phyloP scores from a whole-genome alignment of 2,113 vertebrate species.

The Aramus guarauna region DNA sequence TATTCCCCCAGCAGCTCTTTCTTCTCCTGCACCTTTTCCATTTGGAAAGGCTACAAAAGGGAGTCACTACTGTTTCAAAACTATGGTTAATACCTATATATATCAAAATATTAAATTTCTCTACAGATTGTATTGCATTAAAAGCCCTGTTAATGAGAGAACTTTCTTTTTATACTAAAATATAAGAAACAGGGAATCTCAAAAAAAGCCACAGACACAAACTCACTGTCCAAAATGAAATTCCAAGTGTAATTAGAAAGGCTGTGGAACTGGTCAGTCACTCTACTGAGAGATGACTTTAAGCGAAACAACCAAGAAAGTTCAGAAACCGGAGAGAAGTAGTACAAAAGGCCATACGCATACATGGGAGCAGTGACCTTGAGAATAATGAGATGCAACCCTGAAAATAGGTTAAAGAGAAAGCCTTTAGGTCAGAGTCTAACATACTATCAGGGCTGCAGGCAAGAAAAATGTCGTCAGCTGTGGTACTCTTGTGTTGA shows the following conservation, averaged over 20 bases:
- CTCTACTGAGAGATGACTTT: neutral
- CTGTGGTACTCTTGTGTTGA: neutral
- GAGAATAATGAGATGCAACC: neutral
- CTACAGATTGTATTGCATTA: neutral
- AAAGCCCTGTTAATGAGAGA: neutral
- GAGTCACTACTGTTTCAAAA: neutral
- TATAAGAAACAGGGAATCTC: neutral
- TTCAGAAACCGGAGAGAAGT: neutral
- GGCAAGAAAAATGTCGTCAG: neutral
- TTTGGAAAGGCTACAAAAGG: neutral
- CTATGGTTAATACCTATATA: neutral
- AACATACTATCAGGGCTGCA: neutral
- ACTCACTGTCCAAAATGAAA: neutral
- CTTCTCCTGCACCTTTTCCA: neutral
- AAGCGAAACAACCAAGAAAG: neutral
- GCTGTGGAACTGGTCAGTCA: neutral
- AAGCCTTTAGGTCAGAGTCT: neutral
- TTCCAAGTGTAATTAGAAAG: neutral
- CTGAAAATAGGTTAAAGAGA: neutral
- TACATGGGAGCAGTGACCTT: neutral
- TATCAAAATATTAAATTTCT: neutral
- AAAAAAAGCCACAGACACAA: neutral
- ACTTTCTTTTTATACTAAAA: neutral
- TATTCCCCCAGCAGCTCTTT: neutral
- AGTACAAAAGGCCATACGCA: neutral